Evolutionary conservation across 2,113 vertebrate species (phyloP), one percentile per base, ranked within the genome.

Genomic region (Megaceryle maxima): DNA sequence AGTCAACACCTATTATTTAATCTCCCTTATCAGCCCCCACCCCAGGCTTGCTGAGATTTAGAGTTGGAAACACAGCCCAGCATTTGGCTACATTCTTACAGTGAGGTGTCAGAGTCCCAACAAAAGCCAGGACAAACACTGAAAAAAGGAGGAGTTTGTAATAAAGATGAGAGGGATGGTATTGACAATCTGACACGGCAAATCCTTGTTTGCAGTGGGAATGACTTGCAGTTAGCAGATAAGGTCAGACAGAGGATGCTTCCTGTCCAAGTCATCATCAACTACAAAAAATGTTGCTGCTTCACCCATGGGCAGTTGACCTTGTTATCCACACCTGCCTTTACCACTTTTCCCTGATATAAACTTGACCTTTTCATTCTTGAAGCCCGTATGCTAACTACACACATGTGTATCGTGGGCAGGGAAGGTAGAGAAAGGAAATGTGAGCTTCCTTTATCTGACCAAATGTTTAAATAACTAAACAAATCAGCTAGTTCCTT

Each of bases 161-260:
- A n/a, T 43, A 88, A 70, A 5, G 5, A 31, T 51, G 70, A 85
- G 69, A 62, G 60, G 33, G 77, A 56, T 85, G 63, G 57, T 75
- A 90, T 44, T 95, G 94, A 92, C 80, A 93, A 33, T 29, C 75
- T 96, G 91, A 93, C 81, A 63, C 1, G 13, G n/a, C 57, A 91
- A 64, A 91, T 75, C 50, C n/a, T 81, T 84, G 51, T 91, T 91
- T 89, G 66, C 59, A 53, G 55, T 41, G 44, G 48, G 37, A 90
- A 72, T 92, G 87, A 97, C 55, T 94, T 92, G 90, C 62, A 77
- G 82, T 94, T 87, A 93, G 77, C 64, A 95, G 87, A 87, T 90
- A 82, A 91, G 92, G 79, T 94, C 70, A 85, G 91, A 90, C 64
- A 90, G 79, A 90, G 88, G 66, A 78, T 91, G 62, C 90, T 90